A percentile compares a stretch with the other conserved stretches of the same genome.
phyloP scores from a whole-genome alignment of 2,888 invertebrate species.

The Drosophila paranaensis region DNA sequence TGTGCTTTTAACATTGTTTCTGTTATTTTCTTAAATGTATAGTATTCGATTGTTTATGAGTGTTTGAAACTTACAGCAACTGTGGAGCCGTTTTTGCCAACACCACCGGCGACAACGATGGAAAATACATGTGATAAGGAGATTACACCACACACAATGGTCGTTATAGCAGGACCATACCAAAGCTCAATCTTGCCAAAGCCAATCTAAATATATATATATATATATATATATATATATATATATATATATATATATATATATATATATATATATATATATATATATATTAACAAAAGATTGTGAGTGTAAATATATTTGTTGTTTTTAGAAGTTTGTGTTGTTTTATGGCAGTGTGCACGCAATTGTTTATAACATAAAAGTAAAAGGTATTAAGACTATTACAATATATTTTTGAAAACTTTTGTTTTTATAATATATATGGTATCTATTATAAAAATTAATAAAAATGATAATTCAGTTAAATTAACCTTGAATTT shows the following conservation, averaged over 20 bases:
- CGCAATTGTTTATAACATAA: conserved; percentile 62
- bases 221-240: conserved; percentile 45
- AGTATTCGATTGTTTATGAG: conserved; percentile 20
- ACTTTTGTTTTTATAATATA: conserved; percentile 10
- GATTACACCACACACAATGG: conserved; percentile 89
- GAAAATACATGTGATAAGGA: conserved; percentile 90
- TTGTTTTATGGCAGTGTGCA: conserved; percentile 46
- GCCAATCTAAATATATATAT: conserved; percentile 84
- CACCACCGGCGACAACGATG: conserved; percentile 95
- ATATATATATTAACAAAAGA: conserved; percentile 10
- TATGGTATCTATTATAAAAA: conserved; percentile 16
- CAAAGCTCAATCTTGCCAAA: conserved; percentile 89
- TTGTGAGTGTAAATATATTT: conserved; percentile 23
- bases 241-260: conserved; percentile 44
- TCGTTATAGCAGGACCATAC: conserved; percentile 91
- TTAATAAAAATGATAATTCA: neutral
- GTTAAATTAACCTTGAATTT: conserved; percentile 4
- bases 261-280: conserved; percentile 28
- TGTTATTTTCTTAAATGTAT: neutral
- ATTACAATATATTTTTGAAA: conserved; percentile 42
- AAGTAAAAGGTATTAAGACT: conserved; percentile 67
- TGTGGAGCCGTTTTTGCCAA: conserved; percentile 99
- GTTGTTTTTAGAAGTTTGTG: conserved; percentile 39
- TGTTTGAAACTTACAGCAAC: conserved; percentile 94
- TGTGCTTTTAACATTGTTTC: neutral